Evolutionary conservation across 2,888 invertebrate genomes (phyloP).

Genomic region (Busseola fusca): DNA sequence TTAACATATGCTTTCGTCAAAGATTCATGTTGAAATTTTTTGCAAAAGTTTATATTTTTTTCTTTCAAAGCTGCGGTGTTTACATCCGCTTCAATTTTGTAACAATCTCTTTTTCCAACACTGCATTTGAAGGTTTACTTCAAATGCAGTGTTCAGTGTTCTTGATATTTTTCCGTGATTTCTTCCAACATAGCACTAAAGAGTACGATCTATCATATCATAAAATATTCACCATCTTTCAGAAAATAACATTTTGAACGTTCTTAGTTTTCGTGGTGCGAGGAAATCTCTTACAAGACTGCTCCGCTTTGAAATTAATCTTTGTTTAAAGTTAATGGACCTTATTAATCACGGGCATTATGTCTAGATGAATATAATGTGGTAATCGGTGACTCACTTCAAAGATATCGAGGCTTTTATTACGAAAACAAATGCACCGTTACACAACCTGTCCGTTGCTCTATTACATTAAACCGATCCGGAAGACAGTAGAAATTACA

Average conservation of each 20-base stretch:
- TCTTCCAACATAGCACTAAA: not conserved
- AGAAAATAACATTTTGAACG: slow-evolving; percentile 34
- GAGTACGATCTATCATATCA: slow-evolving; percentile 20
- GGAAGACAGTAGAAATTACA: slow-evolving; percentile 56
- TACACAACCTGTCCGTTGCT: slow-evolving; percentile 72
- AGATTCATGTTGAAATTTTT: not conserved
- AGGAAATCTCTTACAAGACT: slow-evolving; percentile 66
- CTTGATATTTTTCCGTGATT: not conserved
- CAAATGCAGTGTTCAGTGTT: too few relatives aligned
- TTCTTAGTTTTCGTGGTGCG: slow-evolving; percentile 65
- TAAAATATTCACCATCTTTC: slow-evolving; percentile 26
- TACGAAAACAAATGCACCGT: slow-evolving; percentile 84
- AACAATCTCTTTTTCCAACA: not conserved
- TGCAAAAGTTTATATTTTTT: not conserved
- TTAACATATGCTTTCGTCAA: not conserved
- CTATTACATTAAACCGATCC: slow-evolving; percentile 64
- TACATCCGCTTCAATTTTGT: slow-evolving; percentile 2
- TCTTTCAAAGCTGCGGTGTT: not conserved
- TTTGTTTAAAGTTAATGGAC: slow-evolving; percentile 86
- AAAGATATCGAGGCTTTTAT: slow-evolving; percentile 80
- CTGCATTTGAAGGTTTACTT: too few relatives aligned
- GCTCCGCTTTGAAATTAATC: slow-evolving; percentile 80
- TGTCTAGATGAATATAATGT: slow-evolving; percentile 83
- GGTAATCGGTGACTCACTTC: slow-evolving; percentile 82
- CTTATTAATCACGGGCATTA: slow-evolving; percentile 86